These are phyloP conservation scores for Drosophila tripunctata DNA, from an alignment of 2,888 invertebrate species.

Conservation along the genomic window DNA sequence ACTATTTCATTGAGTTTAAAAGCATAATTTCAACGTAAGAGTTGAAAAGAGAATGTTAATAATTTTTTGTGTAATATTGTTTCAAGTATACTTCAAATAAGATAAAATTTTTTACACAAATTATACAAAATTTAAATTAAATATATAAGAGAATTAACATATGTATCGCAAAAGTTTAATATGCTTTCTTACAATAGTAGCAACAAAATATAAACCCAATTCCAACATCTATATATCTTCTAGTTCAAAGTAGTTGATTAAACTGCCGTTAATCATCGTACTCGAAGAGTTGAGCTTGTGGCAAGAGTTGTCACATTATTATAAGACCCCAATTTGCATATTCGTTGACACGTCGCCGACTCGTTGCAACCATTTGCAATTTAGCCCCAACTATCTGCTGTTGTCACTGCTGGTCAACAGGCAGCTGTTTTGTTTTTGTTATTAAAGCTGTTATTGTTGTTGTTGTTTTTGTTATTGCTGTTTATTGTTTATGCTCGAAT, in stretches of 20 bases:
- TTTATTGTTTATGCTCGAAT: slow-evolving; percentile 62
- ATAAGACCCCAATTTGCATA: slow-evolving; percentile 49
- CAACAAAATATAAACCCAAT: too few species aligned
- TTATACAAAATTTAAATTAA: too few species aligned
- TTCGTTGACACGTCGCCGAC: neutral
- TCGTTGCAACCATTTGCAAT: slow-evolving; percentile 8
- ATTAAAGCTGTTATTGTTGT: slow-evolving; percentile 30
- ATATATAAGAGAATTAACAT: too few species aligned
- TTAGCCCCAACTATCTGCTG: slow-evolving; percentile 24
- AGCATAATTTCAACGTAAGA: too few species aligned
- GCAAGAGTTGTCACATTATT: slow-evolving; percentile 35
- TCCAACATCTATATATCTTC: too few species aligned
- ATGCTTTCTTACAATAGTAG: too few species aligned
- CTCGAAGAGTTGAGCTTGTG: slow-evolving; percentile 1
- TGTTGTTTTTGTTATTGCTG: slow-evolving; percentile 5
- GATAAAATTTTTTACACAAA: too few species aligned
- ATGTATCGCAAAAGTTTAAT: too few species aligned
- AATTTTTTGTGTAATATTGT: too few species aligned
- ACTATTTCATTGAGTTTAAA: too few species aligned
- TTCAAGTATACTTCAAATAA: too few species aligned
- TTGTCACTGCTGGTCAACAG: slow-evolving; percentile 59
- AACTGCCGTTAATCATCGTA: neutral
- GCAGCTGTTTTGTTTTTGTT: slow-evolving; percentile 4
- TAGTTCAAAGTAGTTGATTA: slow-evolving; percentile 5
- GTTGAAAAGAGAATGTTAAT: too few species aligned